Percentiles rank a stretch among this genome's conserved stretches.
These are phyloP conservation scores for Odontamblyopus lacepedii DNA, from an alignment of 2,797 vertebrate genomes.

Conservation along the genomic window DNA sequence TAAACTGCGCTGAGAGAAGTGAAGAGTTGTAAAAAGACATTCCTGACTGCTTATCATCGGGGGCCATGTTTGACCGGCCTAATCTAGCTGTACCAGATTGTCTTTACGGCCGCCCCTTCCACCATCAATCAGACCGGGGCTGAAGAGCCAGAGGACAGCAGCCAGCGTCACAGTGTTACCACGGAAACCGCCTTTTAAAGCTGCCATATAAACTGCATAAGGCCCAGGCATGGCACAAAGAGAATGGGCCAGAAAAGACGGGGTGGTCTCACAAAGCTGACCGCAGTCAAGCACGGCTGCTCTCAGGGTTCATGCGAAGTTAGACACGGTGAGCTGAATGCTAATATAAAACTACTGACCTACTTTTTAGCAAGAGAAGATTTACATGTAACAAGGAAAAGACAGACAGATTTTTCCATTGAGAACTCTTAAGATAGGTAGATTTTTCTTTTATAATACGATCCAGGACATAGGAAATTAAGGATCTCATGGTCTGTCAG, in stretches of 20 bases:
- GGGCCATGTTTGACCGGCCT: constrained; percentile 76
- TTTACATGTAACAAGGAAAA: neutral
- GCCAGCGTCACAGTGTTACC: constrained; percentile 75
- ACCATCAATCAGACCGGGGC: constrained; percentile 78
- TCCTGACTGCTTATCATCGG: constrained; percentile 48
- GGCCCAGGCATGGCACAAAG: constrained; percentile 60
- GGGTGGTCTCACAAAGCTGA: constrained; percentile 26
- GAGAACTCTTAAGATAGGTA: neutral
- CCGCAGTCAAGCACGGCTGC: constrained; percentile 28
- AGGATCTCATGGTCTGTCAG: too few relatives aligned
- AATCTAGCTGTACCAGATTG: constrained; percentile 84
- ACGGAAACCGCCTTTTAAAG: constrained; percentile 73
- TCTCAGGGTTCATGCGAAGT: constrained; percentile 19
- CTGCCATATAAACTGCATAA: constrained; percentile 62
- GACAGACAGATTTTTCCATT: neutral
- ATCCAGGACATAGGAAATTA: too few relatives aligned
- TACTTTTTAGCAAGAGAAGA: neutral
- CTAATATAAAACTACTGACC: neutral
- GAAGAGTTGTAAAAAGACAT: constrained; percentile 50
- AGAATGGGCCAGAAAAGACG: constrained; percentile 35
- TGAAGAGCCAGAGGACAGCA: constrained; percentile 71
- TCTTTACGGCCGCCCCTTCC: constrained; percentile 73
- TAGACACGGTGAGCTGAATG: neutral
- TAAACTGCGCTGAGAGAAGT: neutral
- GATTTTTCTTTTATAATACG: too few relatives aligned